A percentile compares a stretch with the other conserved stretches of the same genome.
phyloP scores from a whole-genome alignment of 2,888 invertebrate species.

The Eudasyphora cyanicolor region DNA sequence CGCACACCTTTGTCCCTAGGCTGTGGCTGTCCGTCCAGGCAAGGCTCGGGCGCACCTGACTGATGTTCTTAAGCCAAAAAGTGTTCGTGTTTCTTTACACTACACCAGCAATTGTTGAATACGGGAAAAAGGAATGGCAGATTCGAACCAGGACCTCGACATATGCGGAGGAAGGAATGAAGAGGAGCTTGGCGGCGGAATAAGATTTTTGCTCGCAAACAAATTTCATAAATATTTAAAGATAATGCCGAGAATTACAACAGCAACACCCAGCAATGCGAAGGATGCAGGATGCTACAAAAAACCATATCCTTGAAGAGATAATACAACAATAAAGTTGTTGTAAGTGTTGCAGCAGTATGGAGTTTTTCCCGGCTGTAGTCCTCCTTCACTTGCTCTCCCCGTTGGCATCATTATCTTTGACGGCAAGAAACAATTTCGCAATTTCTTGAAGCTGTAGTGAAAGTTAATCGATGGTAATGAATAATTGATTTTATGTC shows the following conservation, averaged over 20 bases:
- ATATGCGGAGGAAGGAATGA: neutral
- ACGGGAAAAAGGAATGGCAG: neutral
- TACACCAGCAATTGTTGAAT: neutral
- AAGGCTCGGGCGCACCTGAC: neutral
- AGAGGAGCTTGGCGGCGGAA: neutral
- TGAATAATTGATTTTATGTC: constrained; percentile 65
- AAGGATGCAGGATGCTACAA: neutral
- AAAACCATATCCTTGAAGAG: neutral
- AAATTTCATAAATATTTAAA: constrained; percentile 64
- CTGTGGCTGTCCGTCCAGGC: neutral
- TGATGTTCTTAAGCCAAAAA: neutral
- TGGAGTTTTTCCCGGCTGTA: neutral
- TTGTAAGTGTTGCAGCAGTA: neutral
- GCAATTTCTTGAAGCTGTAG: neutral
- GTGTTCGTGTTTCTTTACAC: constrained; percentile 1
- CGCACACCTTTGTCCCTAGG: neutral
- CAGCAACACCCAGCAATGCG: neutral
- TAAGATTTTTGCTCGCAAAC: constrained; percentile 2
- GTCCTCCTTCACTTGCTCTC: neutral
- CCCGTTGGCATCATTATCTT: neutral
- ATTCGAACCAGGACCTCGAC: neutral
- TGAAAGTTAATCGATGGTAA: constrained; percentile 59
- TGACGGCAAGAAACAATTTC: constrained; percentile 12
- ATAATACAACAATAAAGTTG: neutral
- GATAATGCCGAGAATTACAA: constrained; percentile 52